Conservation (phyloP, 2,888 invertebrate species). For the Drosophila maculinotata region DNA sequence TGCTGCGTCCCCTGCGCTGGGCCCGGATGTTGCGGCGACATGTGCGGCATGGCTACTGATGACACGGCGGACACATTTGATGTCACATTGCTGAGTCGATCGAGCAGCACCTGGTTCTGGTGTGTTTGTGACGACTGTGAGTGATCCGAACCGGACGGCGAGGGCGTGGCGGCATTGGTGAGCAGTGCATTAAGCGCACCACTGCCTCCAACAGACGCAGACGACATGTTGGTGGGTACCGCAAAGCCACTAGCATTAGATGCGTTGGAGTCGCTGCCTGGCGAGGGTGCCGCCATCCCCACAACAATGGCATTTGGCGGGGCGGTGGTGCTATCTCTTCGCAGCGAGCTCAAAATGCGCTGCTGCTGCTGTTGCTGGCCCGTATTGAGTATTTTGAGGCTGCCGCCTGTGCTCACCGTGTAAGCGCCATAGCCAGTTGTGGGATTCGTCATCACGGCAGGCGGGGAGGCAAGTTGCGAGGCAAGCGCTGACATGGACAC, state of each 20-base stretch:
- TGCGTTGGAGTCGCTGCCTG: slow-evolving; percentile 85
- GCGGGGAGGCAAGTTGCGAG: slow-evolving; percentile 85
- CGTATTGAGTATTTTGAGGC: slow-evolving; percentile 77
- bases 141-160: slow-evolving; percentile 83
- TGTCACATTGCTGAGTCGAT: slow-evolving; percentile 83
- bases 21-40: slow-evolving; percentile 82
- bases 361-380: slow-evolving; percentile 78
- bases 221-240: slow-evolving; percentile 85
- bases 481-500: slow-evolving; percentile 85
- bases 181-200: slow-evolving; percentile 86
- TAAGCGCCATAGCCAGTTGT: slow-evolving; percentile 81
- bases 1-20: slow-evolving; percentile 60
- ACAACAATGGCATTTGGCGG: slow-evolving; percentile 84
- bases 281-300: slow-evolving; percentile 85
- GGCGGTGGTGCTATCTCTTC: slow-evolving; percentile 84
- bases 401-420: slow-evolving; percentile 75
- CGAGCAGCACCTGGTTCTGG: slow-evolving; percentile 82
- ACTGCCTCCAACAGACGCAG: slow-evolving; percentile 37
- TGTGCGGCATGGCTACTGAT: slow-evolving; percentile 78
- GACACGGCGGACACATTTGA: slow-evolving; percentile 70
- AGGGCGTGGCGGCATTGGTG: slow-evolving; percentile 85
- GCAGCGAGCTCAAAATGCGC: slow-evolving; percentile 84
- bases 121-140: slow-evolving; percentile 82
- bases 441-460: slow-evolving; percentile 84
- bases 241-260: slow-evolving; percentile 86